A percentile compares a stretch with the other conserved stretches of the same genome.
phyloP scores from a whole-genome alignment of 2,113 vertebrate genomes.

The Leptobrachium ailaonicum region DNA sequence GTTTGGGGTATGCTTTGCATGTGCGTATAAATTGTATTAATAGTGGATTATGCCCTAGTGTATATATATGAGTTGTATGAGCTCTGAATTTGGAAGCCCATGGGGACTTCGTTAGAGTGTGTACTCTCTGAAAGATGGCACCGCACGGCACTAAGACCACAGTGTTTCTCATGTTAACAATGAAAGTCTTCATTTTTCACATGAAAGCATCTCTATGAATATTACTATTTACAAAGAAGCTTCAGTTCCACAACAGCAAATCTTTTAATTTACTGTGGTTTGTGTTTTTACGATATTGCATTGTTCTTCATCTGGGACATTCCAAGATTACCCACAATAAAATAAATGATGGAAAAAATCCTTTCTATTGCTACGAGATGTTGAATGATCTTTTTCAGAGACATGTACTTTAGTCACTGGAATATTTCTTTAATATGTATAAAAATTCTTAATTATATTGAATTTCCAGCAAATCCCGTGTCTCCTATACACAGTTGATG shows the following conservation, averaged over 20 bases:
- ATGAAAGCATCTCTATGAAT: not conserved
- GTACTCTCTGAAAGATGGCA: not conserved
- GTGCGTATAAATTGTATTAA: too few species aligned
- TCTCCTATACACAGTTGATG: too few species aligned
- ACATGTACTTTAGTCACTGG: not conserved
- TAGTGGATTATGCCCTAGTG: too few species aligned
- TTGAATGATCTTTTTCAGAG: not conserved
- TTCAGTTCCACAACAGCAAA: constrained; percentile 9
- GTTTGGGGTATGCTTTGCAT: too few species aligned
- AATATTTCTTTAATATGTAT: too few species aligned
- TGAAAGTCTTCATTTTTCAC: not conserved
- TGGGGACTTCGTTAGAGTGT: too few species aligned
- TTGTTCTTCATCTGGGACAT: not conserved
- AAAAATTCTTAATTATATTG: too few species aligned
- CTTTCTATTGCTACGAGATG: constrained; percentile 12
- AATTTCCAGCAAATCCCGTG: too few species aligned
- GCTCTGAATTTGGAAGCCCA: too few species aligned
- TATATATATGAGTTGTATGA: too few species aligned
- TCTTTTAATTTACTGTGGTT: constrained; percentile 31
- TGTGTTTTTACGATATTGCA: constrained; percentile 7
- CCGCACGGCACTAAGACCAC: not conserved
- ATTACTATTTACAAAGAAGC: not conserved
- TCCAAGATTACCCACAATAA: constrained; percentile 11
- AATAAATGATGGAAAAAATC: constrained; percentile 3
- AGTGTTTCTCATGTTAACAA: too few species aligned